A percentile compares a stretch with the other conserved stretches of the same genome.
Evolutionary conservation across 2,113 vertebrate species (phyloP).

Genomic region (Gadus macrocephalus): DNA sequence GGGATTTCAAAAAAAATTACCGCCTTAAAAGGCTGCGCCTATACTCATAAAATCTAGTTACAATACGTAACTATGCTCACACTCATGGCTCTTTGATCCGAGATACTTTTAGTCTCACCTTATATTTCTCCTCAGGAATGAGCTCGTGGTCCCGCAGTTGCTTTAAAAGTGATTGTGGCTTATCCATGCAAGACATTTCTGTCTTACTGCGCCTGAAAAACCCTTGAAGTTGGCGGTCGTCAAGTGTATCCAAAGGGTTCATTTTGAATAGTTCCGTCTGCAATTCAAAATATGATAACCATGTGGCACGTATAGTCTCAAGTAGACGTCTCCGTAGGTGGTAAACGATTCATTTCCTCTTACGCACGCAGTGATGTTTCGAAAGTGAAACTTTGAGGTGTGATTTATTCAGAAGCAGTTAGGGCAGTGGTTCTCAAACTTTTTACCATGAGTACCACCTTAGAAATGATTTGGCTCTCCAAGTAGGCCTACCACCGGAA

Average conservation of each 20-base stretch:
- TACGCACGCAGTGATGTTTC: constrained; percentile 37
- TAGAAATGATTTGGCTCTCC: too few species aligned
- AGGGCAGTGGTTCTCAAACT: too few species aligned
- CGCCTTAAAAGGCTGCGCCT: too few species aligned
- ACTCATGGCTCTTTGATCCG: too few species aligned
- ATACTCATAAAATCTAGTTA: too few species aligned
- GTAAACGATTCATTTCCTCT: background rate
- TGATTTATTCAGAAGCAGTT: too few species aligned
- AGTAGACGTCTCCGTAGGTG: too few species aligned
- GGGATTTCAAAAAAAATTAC: too few species aligned
- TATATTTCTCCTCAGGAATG: constrained; percentile 47
- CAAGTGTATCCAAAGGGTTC: constrained; percentile 53
- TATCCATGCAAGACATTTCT: constrained; percentile 57
- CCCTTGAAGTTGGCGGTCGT: constrained; percentile 11
- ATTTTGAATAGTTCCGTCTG: constrained; percentile 9
- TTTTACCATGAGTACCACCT: too few species aligned
- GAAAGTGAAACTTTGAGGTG: constrained; percentile 45
- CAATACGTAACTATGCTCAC: too few species aligned
- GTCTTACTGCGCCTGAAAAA: constrained; percentile 62
- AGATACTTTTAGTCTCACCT: constrained; percentile 35
- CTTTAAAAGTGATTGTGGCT: constrained; percentile 54
- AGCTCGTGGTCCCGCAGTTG: constrained; percentile 66
- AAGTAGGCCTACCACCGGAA: too few species aligned
- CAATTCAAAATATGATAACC: background rate
- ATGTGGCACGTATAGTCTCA: too few species aligned